Percentiles rank a stretch among this genome's conserved stretches.
Conservation (phyloP, 1,140 invertebrate species). For the Drosophila pseudoobscura region DNA sequence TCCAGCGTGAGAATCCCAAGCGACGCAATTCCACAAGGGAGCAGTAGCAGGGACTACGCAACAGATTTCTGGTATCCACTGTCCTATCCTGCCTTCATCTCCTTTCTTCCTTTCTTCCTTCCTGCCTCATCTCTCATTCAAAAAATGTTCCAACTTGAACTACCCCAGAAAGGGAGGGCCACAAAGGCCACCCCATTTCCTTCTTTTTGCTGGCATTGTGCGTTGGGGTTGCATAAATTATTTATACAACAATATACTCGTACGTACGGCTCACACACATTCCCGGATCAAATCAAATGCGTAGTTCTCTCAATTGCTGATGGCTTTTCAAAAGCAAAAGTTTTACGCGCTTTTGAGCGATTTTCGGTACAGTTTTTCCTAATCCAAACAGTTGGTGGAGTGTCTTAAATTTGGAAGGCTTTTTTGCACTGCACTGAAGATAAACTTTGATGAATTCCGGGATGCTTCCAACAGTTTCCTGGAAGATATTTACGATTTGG, state of each 20-base stretch:
- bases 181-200: slow-evolving; percentile 57
- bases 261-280: slow-evolving; percentile 19
- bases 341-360: slow-evolving; percentile 67
- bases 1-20: slow-evolving; percentile 49
- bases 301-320: slow-evolving; percentile 42
- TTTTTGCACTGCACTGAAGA: not conserved
- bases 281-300: slow-evolving; percentile 47
- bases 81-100: slow-evolving; percentile 15
- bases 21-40: slow-evolving; percentile 41
- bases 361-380: slow-evolving; percentile 62
- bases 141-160: slow-evolving; percentile 8
- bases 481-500: no score
- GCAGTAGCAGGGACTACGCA: slow-evolving; percentile 31
- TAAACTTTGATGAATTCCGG: no score
- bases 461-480: no score
- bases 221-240: slow-evolving; percentile 76
- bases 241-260: slow-evolving; percentile 50
- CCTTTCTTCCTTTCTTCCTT: not conserved
- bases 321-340: slow-evolving; percentile 59
- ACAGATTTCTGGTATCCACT: slow-evolving; percentile 51
- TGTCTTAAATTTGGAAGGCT: not conserved
- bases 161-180: slow-evolving; percentile 32
- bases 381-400: slow-evolving; percentile 48
- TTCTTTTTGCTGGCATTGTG: slow-evolving; percentile 24
- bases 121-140: slow-evolving; percentile 5